phyloP scores from a whole-genome alignment of 2,113 vertebrate species.

The Poeciliopsis turrubarensis region DNA sequence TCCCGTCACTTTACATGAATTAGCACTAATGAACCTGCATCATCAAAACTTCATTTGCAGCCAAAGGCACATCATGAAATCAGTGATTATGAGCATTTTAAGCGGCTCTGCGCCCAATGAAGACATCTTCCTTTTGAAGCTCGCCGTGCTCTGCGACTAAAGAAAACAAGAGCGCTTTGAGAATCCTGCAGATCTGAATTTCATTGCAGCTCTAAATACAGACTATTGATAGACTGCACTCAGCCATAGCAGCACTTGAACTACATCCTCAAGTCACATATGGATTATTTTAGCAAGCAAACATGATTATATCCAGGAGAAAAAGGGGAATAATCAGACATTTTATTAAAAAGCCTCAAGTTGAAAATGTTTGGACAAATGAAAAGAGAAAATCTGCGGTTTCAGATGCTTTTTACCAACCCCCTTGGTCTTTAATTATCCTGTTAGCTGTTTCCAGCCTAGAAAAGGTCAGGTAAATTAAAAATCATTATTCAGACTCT shows the following conservation, averaged over 20 bases:
- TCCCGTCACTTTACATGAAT: slow-evolving; percentile 66
- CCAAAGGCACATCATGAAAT: slow-evolving; percentile 37
- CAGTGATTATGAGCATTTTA: slow-evolving; percentile 33
- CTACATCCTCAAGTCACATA: not conserved
- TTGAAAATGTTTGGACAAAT: too few relatives aligned
- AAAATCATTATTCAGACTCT: not conserved
- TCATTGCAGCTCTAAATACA: slow-evolving; percentile 7
- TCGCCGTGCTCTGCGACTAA: not conserved
- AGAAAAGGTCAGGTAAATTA: not conserved
- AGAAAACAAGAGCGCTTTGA: slow-evolving; percentile 3
- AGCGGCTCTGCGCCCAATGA: slow-evolving; percentile 30
- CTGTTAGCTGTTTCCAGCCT: not conserved
- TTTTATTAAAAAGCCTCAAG: too few relatives aligned
- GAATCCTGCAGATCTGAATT: slow-evolving; percentile 2
- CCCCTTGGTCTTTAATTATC: too few relatives aligned
- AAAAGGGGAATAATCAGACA: too few relatives aligned
- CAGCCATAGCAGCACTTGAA: not conserved
- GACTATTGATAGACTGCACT: not conserved
- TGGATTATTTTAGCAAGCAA: not conserved
- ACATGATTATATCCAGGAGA: not conserved
- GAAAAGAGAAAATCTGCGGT: too few relatives aligned
- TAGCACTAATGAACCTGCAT: slow-evolving; percentile 62
- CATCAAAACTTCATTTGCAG: slow-evolving; percentile 44
- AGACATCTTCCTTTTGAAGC: slow-evolving; percentile 18
- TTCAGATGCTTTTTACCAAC: too few relatives aligned